Conservation (phyloP, 1,140 invertebrate genomes). For the Holotrichia oblita region DNA sequence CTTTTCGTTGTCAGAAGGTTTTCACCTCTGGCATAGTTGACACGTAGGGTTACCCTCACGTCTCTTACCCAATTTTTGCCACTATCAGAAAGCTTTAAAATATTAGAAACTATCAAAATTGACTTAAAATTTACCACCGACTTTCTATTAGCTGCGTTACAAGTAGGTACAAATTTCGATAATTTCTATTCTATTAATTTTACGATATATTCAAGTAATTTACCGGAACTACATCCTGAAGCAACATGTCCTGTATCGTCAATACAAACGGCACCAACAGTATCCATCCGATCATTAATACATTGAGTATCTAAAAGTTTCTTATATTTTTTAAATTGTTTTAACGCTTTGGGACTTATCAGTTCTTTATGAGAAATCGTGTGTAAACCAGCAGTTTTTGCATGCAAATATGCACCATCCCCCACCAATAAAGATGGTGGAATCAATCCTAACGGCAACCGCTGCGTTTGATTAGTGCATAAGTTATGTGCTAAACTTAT, state of each 20-base stretch:
- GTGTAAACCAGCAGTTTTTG: slow-evolving; percentile 75
- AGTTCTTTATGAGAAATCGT: slow-evolving; percentile 70
- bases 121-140: no score
- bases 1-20: no score
- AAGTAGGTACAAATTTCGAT: no score
- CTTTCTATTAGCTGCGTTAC: no score
- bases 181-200: no score
- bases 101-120: no score
- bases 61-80: no score
- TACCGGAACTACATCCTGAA: slow-evolving; percentile 89
- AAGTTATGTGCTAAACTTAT: slow-evolving; percentile 78
- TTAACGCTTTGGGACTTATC: slow-evolving; percentile 73
- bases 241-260: slow-evolving; percentile 84
- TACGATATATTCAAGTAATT: no score
- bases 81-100: no score
- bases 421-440: slow-evolving; percentile 82
- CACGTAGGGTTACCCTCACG: no score
- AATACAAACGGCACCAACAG: slow-evolving; percentile 91
- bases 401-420: slow-evolving; percentile 81
- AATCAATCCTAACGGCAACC: slow-evolving; percentile 73
- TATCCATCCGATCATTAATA: slow-evolving; percentile 73
- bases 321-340: slow-evolving; percentile 78
- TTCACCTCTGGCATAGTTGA: no score
- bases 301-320: slow-evolving; percentile 45
- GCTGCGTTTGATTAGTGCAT: slow-evolving; percentile 75